Evolutionary conservation across 2,113 vertebrate genomes (phyloP), one percentile per base, ranked within the genome.

Genomic region (Pleuronectes platessa): DNA sequence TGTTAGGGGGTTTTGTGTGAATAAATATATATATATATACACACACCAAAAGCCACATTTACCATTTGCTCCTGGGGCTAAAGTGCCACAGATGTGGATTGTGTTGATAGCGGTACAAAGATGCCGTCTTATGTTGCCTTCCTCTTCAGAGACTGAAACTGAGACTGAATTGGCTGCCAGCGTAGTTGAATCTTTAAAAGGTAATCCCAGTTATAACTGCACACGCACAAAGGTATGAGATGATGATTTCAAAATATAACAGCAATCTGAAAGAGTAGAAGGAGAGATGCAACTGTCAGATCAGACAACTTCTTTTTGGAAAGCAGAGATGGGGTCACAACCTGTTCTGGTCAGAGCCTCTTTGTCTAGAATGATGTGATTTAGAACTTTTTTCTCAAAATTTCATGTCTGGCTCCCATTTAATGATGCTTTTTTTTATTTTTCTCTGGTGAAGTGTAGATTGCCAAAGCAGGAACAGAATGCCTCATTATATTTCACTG

Each of bases 71-170:
- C 81, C 76, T 76, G 85, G 79, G 89, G 88, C 75, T 66, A 82
- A 85, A 85, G 81, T 78, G 86, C 86, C 85, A 87, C 79, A 88
- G 74, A 85, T 86, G 88, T 88, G 64, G 71, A 78, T 81, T 78
- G 68, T 84, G 77, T 82, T 91, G 72, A 67, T 81, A 86, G 68
- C 21, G 87, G 77, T 67, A 70, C 78, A 81, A 71, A 84, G 68
- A 20, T n/a, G 11, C 42, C 1, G 27, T 78, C 62, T 74, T 68
- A 68, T 61, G 42, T 67, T 1, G 23, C 62, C 40, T 65, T 79
- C 65, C 72, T 82, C 53, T 76, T 68, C 68, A 70, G 27, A 82
- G 60, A 71, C 66, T 61, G 61, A 69, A 74, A 64, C 56, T 37
- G 65, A 74, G 42, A 86, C 60, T 54, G 56, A 73, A 40, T 67